Conservation (phyloP, 2,888 invertebrate species). For the Mesorhabditis sp. region DNA sequence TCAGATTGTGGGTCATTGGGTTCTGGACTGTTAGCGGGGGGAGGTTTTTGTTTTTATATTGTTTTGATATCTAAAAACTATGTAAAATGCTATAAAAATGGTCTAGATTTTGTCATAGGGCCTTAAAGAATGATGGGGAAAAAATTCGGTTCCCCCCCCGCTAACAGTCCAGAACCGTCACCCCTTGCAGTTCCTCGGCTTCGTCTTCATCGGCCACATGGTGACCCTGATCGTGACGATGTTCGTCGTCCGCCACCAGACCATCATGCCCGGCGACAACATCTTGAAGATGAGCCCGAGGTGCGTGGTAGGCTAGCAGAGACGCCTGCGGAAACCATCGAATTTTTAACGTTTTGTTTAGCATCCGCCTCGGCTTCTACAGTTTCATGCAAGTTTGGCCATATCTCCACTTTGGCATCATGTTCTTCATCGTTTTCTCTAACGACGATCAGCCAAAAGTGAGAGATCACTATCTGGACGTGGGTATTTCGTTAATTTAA, state of each 20-base stretch:
- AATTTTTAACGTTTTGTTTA: background rate
- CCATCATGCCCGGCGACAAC: background rate
- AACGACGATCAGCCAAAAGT: background rate
- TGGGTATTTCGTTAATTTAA: no score
- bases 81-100: background rate
- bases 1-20: background rate
- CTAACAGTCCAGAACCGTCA: no score
- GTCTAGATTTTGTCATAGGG: no score
- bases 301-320: background rate
- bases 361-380: background rate
- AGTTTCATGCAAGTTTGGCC: background rate
- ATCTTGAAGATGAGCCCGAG: background rate
- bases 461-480: no score
- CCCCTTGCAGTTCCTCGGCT: background rate
- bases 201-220: constrained; percentile 1
- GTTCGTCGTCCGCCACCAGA: constrained; percentile 4
- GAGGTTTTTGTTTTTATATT: no score
- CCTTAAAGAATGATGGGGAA: no score
- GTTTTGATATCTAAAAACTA: background rate
- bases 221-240: background rate
- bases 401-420: background rate
- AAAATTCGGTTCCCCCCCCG: no score
- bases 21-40: no score
- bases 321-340: background rate
- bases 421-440: background rate